phyloP scores from a whole-genome alignment of 2,888 invertebrate species.

The Sussaba pulchella region DNA sequence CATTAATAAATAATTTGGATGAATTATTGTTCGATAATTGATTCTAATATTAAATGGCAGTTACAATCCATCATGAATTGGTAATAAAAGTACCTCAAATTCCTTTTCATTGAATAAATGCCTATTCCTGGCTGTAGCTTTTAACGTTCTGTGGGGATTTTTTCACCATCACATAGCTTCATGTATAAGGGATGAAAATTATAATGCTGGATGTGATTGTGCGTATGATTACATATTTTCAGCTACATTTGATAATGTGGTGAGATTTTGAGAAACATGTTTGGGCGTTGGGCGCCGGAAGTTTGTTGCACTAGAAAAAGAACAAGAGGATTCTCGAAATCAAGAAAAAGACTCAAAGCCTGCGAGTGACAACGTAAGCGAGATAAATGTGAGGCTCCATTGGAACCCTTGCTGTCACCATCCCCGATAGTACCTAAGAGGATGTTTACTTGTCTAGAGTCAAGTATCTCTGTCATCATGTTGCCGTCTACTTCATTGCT shows the following conservation, averaged over 20 bases:
- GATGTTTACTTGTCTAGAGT: constrained; percentile 55
- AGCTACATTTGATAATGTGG: neutral
- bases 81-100: too few relatives aligned
- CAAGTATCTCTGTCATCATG: constrained; percentile 46
- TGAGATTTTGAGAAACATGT: constrained; percentile 29
- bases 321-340: constrained; percentile 46
- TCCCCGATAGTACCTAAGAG: constrained; percentile 27
- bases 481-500: constrained; percentile 48
- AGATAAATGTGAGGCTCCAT: constrained; percentile 60
- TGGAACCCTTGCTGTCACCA: constrained; percentile 41
- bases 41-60: too few relatives aligned
- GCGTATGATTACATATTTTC: too few relatives aligned
- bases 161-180: too few relatives aligned
- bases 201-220: too few relatives aligned
- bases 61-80: too few relatives aligned
- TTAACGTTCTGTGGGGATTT: too few relatives aligned
- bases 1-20: too few relatives aligned
- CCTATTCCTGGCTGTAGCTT: too few relatives aligned
- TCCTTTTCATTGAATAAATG: too few relatives aligned
- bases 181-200: too few relatives aligned
- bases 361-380: constrained; percentile 21
- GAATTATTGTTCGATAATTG: too few relatives aligned
- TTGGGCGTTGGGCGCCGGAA: constrained; percentile 17
- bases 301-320: constrained; percentile 42
- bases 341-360: constrained; percentile 42